Evolutionary conservation across 2,888 invertebrate species (phyloP).

Genomic region (Dryobota labecula): DNA sequence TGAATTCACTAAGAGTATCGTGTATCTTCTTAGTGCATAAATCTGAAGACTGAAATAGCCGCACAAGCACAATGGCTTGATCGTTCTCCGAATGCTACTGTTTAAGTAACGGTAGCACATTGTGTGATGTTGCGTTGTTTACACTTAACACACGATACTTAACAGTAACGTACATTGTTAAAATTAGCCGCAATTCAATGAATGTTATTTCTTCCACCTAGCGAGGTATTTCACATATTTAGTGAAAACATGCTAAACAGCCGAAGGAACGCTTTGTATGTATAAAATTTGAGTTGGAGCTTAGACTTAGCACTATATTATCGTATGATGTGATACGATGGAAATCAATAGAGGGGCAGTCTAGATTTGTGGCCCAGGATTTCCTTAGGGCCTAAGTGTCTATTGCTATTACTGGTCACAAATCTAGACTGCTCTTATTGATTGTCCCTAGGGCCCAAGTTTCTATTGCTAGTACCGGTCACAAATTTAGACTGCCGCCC

Average conservation of each 20-base stretch:
- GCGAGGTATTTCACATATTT: conserved; percentile 72
- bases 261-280: conserved; percentile 44
- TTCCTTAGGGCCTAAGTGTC: too few species aligned
- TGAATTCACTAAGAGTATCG: conserved; percentile 22
- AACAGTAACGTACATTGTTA: conserved; percentile 81
- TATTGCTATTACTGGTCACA: too few species aligned
- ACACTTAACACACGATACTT: conserved; percentile 76
- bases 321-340: too few species aligned
- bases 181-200: conserved; percentile 78
- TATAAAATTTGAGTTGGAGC: conserved; percentile 5
- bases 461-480: too few species aligned
- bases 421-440: too few species aligned
- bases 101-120: conserved; percentile 79
- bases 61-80: conserved; percentile 68
- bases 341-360: neutral
- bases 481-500: too few species aligned
- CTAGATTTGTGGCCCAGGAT: conserved; percentile 4
- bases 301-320: conserved; percentile 2
- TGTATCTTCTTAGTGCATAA: conserved; percentile 49
- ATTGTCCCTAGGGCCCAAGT: too few species aligned
- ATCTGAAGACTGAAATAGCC: conserved; percentile 64
- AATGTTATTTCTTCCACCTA: conserved; percentile 76
- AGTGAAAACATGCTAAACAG: conserved; percentile 72
- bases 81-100: conserved; percentile 77
- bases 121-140: conserved; percentile 79